phyloP scores from a whole-genome alignment of 37 sponge, comb jelly and placozoan genomes.

The Petrosia ficiformis region DNA sequence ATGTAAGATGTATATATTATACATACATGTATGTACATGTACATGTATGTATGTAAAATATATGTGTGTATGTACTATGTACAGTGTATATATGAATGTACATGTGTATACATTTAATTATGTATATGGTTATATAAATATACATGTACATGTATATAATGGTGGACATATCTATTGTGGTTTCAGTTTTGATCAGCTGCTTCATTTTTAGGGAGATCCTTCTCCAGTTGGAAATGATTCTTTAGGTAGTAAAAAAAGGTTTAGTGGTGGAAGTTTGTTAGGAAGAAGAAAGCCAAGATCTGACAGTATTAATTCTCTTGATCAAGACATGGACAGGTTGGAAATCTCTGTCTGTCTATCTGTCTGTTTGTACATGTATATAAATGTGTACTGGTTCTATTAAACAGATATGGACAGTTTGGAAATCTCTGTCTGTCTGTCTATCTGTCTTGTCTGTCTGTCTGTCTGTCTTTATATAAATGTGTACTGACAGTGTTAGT shows the following conservation, averaged over 20 bases:
- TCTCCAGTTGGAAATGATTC: neutral
- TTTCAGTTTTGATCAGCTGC: neutral
- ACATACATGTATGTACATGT: too few relatives aligned
- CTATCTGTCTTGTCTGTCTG: neutral
- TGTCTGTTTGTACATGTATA: neutral
- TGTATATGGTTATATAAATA: neutral
- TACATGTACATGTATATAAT: neutral
- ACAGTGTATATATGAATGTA: too few relatives aligned
- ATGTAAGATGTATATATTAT: too few relatives aligned
- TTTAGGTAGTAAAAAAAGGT: neutral
- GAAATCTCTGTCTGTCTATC: neutral
- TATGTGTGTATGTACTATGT: too few relatives aligned
- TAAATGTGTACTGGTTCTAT: neutral
- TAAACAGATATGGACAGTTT: too few relatives aligned
- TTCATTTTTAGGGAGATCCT: neutral
- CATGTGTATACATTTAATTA: too few relatives aligned
- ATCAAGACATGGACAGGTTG: neutral
- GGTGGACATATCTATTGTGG: neutral
- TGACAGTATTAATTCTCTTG: constrained; percentile 10
- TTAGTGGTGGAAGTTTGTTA: neutral
- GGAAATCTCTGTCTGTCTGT: too few relatives aligned
- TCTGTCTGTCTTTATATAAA: neutral
- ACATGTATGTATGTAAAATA: too few relatives aligned
- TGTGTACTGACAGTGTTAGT: neutral
- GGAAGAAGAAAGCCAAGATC: neutral